Base-by-base conservation (phyloP, 1,140 invertebrate genomes). In the Rhagoletis zephyria region DNA sequence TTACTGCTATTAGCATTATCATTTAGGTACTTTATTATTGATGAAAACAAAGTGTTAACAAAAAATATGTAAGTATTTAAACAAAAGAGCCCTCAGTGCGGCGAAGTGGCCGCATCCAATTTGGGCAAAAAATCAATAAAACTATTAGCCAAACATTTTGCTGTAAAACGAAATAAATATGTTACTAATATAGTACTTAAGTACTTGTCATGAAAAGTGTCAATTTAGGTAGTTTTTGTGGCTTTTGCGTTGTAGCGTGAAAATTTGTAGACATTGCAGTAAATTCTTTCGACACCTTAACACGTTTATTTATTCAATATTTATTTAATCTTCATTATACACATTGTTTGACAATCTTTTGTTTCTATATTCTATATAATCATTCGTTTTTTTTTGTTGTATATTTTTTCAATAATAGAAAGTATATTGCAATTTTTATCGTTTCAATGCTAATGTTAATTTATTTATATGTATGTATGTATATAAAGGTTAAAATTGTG, bases 301-400 rank as follows among this genome's bases (percentile, higher is more conserved):
- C 40, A 74, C 42, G 67, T 74, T 74, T 74, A 74, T 45, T 74
- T 74, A 74, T 16, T 48, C 14, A 45, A 14, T 74, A 48, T 42
- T 42, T 42, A 42, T 67, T 42, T 67, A 63, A n/a, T 63, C 61
- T 63, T 63, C 16, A 48, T 74, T 45, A 45, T 45, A 74, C 42
- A 74, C 16, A 74, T 45, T 74, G 67, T 74, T 74, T 74, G 67
- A 74, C 67, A 74, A 45, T 74, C 16, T 74, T 74, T 16, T 16
- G 42, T 16, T 74, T 74, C 9, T 74, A 48, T 74, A 45, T 74
- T 74, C 4, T 74, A 45, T 63, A 42, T 10, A 67, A 10, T 45
- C 16, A 16, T 12, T 70, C 2, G 10, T 70, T 4, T 45, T 74
- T 4, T 74, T 48, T 12, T 60, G 6, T 60, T 60, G 6, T 7